Percentiles rank a stretch among this genome's conserved stretches.
These are phyloP conservation scores for Luperina nickerlii DNA, from an alignment of 2,888 invertebrate genomes.

Conservation along the genomic window DNA sequence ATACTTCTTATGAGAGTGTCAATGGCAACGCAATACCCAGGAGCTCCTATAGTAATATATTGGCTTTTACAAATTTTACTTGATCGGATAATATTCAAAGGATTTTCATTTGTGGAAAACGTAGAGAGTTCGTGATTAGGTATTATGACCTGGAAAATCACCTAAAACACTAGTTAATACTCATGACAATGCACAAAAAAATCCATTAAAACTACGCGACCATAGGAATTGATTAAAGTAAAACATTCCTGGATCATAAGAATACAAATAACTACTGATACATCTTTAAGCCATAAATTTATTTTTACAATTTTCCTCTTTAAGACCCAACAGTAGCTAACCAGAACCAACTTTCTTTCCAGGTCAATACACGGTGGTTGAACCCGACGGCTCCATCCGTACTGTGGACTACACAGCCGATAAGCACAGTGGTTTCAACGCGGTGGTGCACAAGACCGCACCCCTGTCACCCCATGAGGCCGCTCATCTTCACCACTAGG, in stretches of 20 bases:
- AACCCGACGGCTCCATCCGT: slow-evolving; percentile 88
- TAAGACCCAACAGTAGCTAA: not conserved
- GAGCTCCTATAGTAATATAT: not conserved
- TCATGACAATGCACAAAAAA: not conserved
- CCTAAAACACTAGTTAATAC: not conserved
- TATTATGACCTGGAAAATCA: not conserved
- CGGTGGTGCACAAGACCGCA: slow-evolving; percentile 87
- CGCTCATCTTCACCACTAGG: slow-evolving; percentile 73
- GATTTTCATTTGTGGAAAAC: not conserved
- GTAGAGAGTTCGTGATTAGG: not conserved
- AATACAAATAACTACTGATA: not conserved
- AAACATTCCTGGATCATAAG: not conserved
- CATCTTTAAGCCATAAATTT: not conserved
- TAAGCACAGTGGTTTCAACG: slow-evolving; percentile 88
- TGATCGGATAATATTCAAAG: not conserved
- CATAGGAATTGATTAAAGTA: not conserved
- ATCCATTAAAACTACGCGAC: not conserved
- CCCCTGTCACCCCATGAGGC: slow-evolving; percentile 86
- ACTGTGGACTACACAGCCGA: slow-evolving; percentile 89
- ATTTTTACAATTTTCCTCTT: not conserved
- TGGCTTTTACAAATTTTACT: not conserved
- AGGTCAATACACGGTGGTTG: slow-evolving; percentile 89
- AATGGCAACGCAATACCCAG: not conserved
- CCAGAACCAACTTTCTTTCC: slow-evolving; percentile 43
- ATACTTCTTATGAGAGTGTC: not conserved